Evolutionary conservation across 2,113 vertebrate genomes (phyloP).

Genomic region (Paralichthys olivaceus): DNA sequence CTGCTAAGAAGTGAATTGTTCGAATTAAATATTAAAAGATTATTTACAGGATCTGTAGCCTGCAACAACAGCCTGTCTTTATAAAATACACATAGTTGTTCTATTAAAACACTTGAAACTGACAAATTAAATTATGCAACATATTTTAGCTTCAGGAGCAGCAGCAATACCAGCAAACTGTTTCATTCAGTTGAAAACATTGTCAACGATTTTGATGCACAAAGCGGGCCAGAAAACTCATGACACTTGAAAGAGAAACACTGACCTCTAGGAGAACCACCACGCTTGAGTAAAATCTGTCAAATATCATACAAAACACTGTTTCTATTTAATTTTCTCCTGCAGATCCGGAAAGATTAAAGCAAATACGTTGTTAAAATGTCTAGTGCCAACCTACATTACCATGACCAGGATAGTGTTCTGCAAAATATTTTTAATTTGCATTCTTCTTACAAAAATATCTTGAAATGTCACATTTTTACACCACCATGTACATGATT

Average conservation of each 20-base stretch:
- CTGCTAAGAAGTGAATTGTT: not conserved
- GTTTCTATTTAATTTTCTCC: not conserved
- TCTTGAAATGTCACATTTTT: slow-evolving; percentile 1
- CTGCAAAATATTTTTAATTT: not conserved
- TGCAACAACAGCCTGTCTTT: not conserved
- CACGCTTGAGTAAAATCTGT: not conserved
- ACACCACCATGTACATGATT: slow-evolving; percentile 5
- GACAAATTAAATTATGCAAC: not conserved
- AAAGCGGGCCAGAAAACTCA: not conserved
- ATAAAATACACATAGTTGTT: not conserved
- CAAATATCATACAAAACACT: not conserved
- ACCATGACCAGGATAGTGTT: not conserved
- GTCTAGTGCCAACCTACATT: not conserved
- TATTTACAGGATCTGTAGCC: no score
- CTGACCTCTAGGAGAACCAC: not conserved
- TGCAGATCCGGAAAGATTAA: not conserved
- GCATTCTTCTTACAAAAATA: slow-evolving; percentile 6
- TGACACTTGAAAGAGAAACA: not conserved
- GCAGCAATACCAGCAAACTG: not conserved
- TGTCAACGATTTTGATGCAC: not conserved
- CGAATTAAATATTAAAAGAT: not conserved
- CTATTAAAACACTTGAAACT: not conserved
- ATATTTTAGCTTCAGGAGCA: not conserved
- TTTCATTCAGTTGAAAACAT: not conserved
- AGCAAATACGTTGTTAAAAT: not conserved